Conservation (phyloP, 2,113 vertebrate species). For the Copsychus sechellarum region DNA sequence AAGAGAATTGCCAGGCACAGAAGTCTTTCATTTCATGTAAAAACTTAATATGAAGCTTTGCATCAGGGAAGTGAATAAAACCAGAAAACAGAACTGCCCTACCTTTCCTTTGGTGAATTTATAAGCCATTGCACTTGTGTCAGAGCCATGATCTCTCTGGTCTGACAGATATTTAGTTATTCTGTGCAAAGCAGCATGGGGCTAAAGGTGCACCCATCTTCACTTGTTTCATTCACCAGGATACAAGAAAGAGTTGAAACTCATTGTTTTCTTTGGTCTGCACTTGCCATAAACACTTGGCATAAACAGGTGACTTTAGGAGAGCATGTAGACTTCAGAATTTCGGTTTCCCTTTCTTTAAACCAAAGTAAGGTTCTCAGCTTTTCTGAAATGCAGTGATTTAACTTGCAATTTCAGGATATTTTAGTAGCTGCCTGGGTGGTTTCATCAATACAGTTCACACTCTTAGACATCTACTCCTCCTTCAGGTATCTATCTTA, state of each 20-base stretch:
- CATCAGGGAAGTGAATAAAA: background rate
- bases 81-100: background rate
- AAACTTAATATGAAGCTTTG: background rate
- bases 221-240: background rate
- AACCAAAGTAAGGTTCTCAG: background rate
- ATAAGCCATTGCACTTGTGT: background rate
- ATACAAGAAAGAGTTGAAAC: background rate
- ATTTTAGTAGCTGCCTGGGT: background rate
- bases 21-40: background rate
- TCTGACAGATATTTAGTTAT: background rate
- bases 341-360: background rate
- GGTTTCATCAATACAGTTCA: background rate
- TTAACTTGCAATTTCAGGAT: background rate
- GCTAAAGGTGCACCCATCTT: background rate
- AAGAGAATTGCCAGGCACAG: background rate
- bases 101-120: rapidly evolving
- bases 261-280: background rate
- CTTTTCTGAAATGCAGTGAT: background rate
- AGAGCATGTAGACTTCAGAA: background rate
- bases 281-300: background rate
- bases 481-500: background rate
- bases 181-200: background rate
- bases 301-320: background rate
- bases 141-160: background rate
- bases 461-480: background rate